phyloP scores from a whole-genome alignment of 2,113 vertebrate species.

The Cyanistes caeruleus region DNA sequence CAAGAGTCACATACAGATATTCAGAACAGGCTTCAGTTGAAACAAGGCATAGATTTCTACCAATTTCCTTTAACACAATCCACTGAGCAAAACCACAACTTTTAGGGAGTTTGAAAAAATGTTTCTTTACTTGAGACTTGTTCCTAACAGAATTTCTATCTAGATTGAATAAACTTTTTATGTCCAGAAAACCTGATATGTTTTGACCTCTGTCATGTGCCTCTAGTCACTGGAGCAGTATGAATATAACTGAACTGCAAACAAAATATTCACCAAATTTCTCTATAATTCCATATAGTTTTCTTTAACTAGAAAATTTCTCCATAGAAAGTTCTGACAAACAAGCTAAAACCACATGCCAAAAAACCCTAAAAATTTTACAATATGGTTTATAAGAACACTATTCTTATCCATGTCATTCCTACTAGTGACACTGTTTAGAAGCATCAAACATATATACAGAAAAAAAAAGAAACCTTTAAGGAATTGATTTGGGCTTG shows the following conservation, averaged over 20 bases:
- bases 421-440: not conserved
- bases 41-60: not conserved
- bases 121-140: not conserved
- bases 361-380: not conserved
- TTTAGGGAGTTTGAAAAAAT: fast-evolving
- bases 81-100: not conserved
- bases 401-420: not conserved
- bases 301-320: not conserved
- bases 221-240: not conserved
- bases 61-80: not conserved
- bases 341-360: not conserved
- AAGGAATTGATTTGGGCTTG: not conserved
- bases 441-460: fast-evolving
- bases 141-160: not conserved
- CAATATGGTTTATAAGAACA: not conserved
- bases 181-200: not conserved
- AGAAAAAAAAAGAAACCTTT: not conserved
- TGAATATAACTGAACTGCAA: not conserved
- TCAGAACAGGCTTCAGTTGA: not conserved
- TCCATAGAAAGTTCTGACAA: not conserved
- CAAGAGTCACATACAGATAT: not conserved
- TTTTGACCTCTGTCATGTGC: not conserved
- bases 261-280: not conserved
- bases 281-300: not conserved
- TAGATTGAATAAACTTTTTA: not conserved